Evolutionary conservation across 2,113 vertebrate species (phyloP).

Genomic region (Nothoprocta pentlandii): DNA sequence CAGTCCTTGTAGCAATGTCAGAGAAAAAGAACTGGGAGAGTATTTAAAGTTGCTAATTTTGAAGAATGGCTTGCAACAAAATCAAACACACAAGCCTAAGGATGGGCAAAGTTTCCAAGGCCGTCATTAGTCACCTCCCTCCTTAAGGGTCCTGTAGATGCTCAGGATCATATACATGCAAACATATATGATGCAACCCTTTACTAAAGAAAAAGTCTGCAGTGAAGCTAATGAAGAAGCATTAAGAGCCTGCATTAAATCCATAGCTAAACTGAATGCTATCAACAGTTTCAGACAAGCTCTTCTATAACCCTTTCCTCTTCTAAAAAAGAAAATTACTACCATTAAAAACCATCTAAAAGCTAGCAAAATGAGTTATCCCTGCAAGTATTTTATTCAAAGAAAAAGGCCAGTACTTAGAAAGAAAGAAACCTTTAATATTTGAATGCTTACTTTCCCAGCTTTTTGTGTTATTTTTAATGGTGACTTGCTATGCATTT

Average conservation of each 20-base stretch:
- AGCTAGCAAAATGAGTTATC: slow-evolving; percentile 16
- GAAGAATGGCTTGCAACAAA: neutral
- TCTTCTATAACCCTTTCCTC: neutral
- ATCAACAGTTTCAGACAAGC: neutral
- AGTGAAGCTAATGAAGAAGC: slow-evolving; percentile 13
- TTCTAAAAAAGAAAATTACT: neutral
- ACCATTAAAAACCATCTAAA: neutral
- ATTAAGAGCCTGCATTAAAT: neutral
- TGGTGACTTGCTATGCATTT: slow-evolving; percentile 55
- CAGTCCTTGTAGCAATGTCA: neutral
- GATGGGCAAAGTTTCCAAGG: neutral
- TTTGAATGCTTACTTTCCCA: slow-evolving; percentile 5
- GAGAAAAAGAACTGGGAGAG: neutral
- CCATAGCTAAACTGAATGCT: neutral
- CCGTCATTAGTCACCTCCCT: slow-evolving; percentile 12
- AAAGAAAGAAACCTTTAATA: slow-evolving; percentile 8
- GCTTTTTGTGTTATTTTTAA: slow-evolving; percentile 34
- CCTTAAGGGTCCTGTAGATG: slow-evolving; percentile 25
- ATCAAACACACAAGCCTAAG: neutral
- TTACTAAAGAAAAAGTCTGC: slow-evolving; percentile 19
- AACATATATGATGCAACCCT: neutral
- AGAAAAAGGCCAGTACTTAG: neutral
- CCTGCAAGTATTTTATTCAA: neutral
- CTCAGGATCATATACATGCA: neutral
- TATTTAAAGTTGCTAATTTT: neutral